Base-by-base conservation (phyloP, 2,888 invertebrate species). In the Allygus modestus region DNA sequence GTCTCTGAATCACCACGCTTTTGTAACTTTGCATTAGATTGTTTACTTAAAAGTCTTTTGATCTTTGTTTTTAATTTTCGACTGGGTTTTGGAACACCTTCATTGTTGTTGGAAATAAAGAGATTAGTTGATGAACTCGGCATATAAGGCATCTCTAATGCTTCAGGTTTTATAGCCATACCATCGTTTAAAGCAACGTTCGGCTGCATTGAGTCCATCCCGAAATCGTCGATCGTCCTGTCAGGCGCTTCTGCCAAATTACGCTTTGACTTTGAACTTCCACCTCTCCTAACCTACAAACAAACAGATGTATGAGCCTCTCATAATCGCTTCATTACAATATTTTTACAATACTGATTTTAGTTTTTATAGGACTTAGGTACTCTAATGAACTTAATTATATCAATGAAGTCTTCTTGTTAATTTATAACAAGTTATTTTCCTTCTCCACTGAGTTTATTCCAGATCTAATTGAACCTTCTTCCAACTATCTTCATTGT, bases 241-340 rank as follows among this genome's bases (percentile, higher is more conserved):
- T 17, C 28, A 28, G 65, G 28, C 15, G 65, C 12, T 28, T 65
- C 65, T 1, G 65, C 28, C 65, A 65, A 65, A 65, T 31, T 65
- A 65, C 28, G 65, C 31, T 65, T 31, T 65, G 65, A 9, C 31
- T 65, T 65, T 65, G 65, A 5, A 65, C 65, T 65, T 65, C 28
- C 65, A 65, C 65, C 17, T 65, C 65, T 65, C 65, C 65, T 65
- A 15, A 28, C 65, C 65, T 65, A 65, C 65, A 65, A 65, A 65
- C 9, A 65, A 65, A 65, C 65, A 65, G 65, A 65, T 65, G 65
- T 65, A 65, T 65, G 15, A 65, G 65, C 65, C 65, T 65, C 65
- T 15, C 4, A 20, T 28, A 65, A 31, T 28, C 5, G 65, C 31
- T 65, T 65, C 28, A 65, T 2, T 58, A 58, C 20, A 26, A 58